Evolutionary conservation across 2,888 invertebrate genomes (phyloP), one percentile per base, ranked within the genome.

Genomic region (Nymphalis urticae): DNA sequence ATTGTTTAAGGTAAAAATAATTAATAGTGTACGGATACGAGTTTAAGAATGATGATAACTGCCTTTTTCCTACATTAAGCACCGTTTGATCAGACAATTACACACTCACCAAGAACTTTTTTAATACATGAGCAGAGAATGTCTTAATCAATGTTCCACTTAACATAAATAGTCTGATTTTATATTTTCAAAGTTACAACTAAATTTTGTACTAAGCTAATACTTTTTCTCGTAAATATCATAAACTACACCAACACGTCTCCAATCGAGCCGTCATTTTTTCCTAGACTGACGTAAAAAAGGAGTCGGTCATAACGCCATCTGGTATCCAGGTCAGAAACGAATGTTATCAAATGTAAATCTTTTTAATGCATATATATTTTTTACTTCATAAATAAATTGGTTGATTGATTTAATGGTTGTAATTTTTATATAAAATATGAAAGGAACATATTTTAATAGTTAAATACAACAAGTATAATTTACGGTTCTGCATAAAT

Each of bases 201-300:
- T 83, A 85, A 78, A 79, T 79, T 84, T 86, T 85, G 81, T 85
- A 87, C 81, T 85, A 86, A 80, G 80, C 74, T 88, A 89, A 86
- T 88, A 90, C 87, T 91, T 88, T 86, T 89, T 86, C 88, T 85
- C 91, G 90, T 92, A 93, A 93, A 92, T 93, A 93, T 93, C 92
- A 92, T 92, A 92, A 91, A 88, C 86, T 84, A 90, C 89, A 87
- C 82, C 90, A 90, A 93, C 91, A 92, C 92, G 92, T 92, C 92
- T 92, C 89, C 84, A 92, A 89, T 81, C 82, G 82, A 90, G 90
- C 89, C 92, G 90, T 93, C 93, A 93, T 93, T 93, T 93, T 93
- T 90, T 88, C 87, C 82, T 79, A 87, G 85, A 92, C 92, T 92
- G 92, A 91, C 90, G 86, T 86, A 82, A 80, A 78, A 83, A 80